A percentile compares a stretch with the other conserved stretches of the same genome.
Evolutionary conservation across 2,797 vertebrate genomes (phyloP).

Genomic region (Sciaenops ocellatus): DNA sequence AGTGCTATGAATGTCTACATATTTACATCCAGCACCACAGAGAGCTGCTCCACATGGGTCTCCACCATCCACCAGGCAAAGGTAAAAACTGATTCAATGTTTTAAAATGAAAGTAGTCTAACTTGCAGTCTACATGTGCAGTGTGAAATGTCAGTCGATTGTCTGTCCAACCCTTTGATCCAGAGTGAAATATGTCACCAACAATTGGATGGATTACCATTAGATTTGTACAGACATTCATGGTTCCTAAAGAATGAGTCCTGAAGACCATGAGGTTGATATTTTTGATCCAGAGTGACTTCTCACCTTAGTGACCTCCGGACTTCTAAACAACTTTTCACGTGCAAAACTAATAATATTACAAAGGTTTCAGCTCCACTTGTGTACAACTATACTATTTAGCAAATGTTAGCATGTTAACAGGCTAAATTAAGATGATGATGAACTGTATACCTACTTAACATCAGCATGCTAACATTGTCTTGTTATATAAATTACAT

Average conservation of each 20-base stretch:
- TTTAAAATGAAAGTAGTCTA: not conserved
- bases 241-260: not conserved
- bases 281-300: not conserved
- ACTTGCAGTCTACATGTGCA: not conserved
- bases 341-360: no score
- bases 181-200: not conserved
- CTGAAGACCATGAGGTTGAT: not conserved
- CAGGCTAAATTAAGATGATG: not conserved
- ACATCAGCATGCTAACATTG: not conserved
- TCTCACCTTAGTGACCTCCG: no score
- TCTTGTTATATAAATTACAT: not conserved
- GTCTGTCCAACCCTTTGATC: not conserved
- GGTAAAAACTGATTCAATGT: conserved; percentile 63
- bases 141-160: not conserved
- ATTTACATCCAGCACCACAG: conserved; percentile 78
- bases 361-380: not conserved
- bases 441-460: not conserved
- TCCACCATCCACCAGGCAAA: conserved; percentile 81
- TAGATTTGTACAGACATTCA: not conserved
- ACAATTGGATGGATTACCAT: not conserved
- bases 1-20: conserved; percentile 84
- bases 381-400: not conserved
- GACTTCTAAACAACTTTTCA: no score
- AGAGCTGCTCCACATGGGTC: conserved; percentile 83
- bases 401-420: not conserved